A percentile compares a stretch with the other conserved stretches of the same genome.
phyloP scores from a whole-genome alignment of 2,113 vertebrate genomes.

The Anhinga rufa region DNA sequence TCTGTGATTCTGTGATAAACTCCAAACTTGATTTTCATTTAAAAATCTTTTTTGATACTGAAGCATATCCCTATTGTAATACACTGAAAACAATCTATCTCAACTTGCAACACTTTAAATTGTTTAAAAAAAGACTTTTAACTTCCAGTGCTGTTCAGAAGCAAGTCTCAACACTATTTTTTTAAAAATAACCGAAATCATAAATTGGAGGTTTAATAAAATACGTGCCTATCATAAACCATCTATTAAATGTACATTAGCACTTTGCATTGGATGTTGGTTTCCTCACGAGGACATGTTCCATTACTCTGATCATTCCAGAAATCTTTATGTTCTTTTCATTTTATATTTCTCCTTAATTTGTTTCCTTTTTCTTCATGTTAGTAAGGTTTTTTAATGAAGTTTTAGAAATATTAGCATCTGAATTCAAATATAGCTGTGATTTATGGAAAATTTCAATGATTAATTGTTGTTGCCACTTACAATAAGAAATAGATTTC shows the following conservation, averaged over 20 bases:
- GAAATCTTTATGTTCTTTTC: neutral
- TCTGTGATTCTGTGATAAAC: too few species aligned
- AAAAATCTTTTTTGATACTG: neutral
- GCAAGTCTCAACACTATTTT: neutral
- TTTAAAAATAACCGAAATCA: neutral
- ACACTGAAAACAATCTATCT: neutral
- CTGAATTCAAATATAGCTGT: neutral
- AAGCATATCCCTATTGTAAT: neutral
- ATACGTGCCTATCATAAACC: neutral
- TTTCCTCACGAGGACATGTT: neutral
- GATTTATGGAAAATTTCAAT: neutral
- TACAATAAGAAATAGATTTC: neutral
- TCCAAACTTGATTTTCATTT: neutral
- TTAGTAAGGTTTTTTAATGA: neutral
- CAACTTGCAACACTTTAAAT: neutral
- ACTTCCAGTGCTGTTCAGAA: neutral
- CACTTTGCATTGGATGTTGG: neutral
- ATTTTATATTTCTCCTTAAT: neutral
- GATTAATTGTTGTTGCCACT: neutral
- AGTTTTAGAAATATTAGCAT: neutral
- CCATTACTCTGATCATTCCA: neutral
- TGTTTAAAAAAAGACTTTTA: neutral
- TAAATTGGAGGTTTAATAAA: neutral
- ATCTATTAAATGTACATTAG: neutral
- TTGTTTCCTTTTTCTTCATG: neutral